phyloP scores from a whole-genome alignment of 2,113 vertebrate genomes.

The Tricholaema leucomelas region DNA sequence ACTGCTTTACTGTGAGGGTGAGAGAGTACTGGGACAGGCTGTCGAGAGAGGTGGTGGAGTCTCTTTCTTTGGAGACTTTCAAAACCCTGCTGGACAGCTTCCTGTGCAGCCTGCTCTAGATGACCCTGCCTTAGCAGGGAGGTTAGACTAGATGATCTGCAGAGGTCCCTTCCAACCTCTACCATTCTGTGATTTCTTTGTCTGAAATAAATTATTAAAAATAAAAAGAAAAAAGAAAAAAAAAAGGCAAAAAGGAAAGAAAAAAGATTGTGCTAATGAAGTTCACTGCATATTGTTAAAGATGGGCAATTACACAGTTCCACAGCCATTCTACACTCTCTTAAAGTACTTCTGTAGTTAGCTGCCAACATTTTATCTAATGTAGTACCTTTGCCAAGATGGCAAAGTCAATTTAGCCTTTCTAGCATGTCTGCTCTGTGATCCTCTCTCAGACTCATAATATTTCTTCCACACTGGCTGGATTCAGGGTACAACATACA shows the following conservation, averaged over 20 bases:
- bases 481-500: not conserved
- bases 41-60: too few species aligned
- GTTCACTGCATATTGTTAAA: not conserved
- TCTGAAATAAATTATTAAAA: not conserved
- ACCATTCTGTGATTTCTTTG: not conserved
- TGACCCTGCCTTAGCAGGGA: too few species aligned
- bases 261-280: not conserved
- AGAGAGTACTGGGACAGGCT: too few species aligned
- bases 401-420: not conserved
- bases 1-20: too few species aligned
- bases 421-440: not conserved
- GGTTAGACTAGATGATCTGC: too few species aligned
- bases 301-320: not conserved
- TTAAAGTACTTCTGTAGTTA: not conserved
- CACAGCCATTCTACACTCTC: not conserved
- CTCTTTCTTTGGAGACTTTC: too few species aligned
- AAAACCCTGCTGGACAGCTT: too few species aligned
- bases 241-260: not conserved
- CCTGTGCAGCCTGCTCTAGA: too few species aligned
- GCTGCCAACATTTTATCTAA: not conserved
- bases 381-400: not conserved
- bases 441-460: slow-evolving; percentile 2
- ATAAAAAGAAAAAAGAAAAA: too few species aligned
- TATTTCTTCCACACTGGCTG: slow-evolving; percentile 44
- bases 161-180: too few species aligned